phyloP scores from a whole-genome alignment of 2,797 vertebrate species.

The Hephaestus fuliginosus region DNA sequence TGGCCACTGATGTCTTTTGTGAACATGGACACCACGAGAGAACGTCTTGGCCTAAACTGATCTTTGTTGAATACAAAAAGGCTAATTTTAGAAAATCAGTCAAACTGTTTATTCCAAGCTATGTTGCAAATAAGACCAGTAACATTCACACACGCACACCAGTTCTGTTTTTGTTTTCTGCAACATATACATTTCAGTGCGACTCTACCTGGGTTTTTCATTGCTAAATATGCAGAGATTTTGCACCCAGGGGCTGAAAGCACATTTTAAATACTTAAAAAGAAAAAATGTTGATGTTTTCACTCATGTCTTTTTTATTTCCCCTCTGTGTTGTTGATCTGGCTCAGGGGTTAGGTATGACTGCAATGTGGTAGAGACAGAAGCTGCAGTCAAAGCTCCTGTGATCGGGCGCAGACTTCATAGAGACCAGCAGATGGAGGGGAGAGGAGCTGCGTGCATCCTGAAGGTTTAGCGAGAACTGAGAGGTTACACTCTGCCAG shows the following conservation, averaged over 20 bases:
- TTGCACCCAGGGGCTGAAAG: slow-evolving; percentile 73
- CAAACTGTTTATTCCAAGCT: not conserved
- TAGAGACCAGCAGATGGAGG: slow-evolving; percentile 83
- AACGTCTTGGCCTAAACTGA: not conserved
- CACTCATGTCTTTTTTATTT: slow-evolving; percentile 72
- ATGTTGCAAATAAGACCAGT: slow-evolving; percentile 3
- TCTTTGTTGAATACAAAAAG: not conserved
- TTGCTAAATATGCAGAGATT: slow-evolving; percentile 67
- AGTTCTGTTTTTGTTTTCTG: slow-evolving; percentile 43
- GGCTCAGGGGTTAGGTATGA: slow-evolving; percentile 80
- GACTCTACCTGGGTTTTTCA: slow-evolving; percentile 41
- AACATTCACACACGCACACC: not conserved
- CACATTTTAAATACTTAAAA: slow-evolving; percentile 73
- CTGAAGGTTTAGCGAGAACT: slow-evolving; percentile 81
- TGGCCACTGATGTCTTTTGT: not conserved
- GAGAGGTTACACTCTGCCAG: slow-evolving; percentile 78
- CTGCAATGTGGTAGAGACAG: slow-evolving; percentile 77
- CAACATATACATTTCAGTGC: slow-evolving; percentile 40
- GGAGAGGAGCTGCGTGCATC: slow-evolving; percentile 77
- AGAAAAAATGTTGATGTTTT: slow-evolving; percentile 73
- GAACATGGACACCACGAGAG: not conserved
- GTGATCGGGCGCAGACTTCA: slow-evolving; percentile 82
- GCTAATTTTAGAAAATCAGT: not conserved
- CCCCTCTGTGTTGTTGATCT: slow-evolving; percentile 75
- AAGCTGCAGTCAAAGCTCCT: slow-evolving; percentile 83